Evolutionary conservation across 2,113 vertebrate species (phyloP), one percentile per base, ranked within the genome.

Genomic region (Deroptyus accipitrinus): DNA sequence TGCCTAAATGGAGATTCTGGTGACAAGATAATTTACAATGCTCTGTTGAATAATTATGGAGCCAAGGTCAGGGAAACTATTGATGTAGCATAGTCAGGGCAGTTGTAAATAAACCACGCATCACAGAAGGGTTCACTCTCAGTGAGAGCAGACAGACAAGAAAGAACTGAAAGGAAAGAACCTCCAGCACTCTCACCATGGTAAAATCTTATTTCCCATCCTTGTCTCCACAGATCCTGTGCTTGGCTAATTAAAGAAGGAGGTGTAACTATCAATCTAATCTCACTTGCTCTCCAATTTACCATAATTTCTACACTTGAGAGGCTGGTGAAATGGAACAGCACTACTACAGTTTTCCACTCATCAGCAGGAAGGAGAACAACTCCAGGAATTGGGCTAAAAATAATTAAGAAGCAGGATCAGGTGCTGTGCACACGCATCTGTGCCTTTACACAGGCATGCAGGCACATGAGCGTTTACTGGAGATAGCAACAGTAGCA

Each of bases 21-120:
- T 80, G 96, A 95, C 95, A 88, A 96, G 94, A 96, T 96, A 96
- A 96, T 96, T 96, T 96, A 97, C 92, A 96, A 61, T 0, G 31
- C 79, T 88, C 72, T 86, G 92, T 88, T 97, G 94, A 85, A 94
- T 93, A 96, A 97, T 94, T 80, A 94, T 41, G 66, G 88, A 96
- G 90, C 68, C 72, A 93, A 97, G 95, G 95, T 96, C 95, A 96
- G 74, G 87, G 84, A 83, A 95, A 92, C 78, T 62, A 95, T 92
- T 91, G 84, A 92, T 52, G 81, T 23, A 70, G 93, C 59, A 59
- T 28, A 49, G 70, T 46, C 72, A 81, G 92, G 94, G 90, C 85
- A 86, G 87, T 5, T 86, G 85, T 90, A 97, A 97, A 96, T 96
- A 90, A 94, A 92, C 77, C 82, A 59, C 78, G 48, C 68, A 20